Base-by-base conservation (phyloP, 2,797 vertebrate genomes). In the Ptychobarbus kaznakovi region DNA sequence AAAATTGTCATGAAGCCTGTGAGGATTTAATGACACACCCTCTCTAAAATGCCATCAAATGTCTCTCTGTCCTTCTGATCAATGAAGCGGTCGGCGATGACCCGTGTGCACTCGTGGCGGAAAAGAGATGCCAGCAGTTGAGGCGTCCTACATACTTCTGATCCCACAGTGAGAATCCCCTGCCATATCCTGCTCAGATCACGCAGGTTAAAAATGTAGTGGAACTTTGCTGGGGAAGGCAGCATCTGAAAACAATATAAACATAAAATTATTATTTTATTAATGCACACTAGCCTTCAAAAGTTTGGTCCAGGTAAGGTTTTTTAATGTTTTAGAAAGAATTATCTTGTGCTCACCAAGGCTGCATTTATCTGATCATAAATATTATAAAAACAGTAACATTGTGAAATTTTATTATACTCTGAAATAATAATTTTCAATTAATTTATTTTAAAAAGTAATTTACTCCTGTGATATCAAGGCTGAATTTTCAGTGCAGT, bases 161-260 rank as follows among this genome's bases (percentile, higher is more conserved):
- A 84, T 46, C 89, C 92, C 86, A 96, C 92, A 2, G 91, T 89
- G 72, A 97, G 95, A 58, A 97, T 92, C 16, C 96, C 96, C 92
- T 97, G 96, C 96, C 96, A 97, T 91, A 97, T 95, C 18, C 95
- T 94, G 90, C 95, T 96, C 83, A 97, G 92, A 90, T 97, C 96
- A 88, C 96, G 93, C 88, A 97, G 93, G 91, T 96, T 97, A 90
- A 97, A 97, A 88, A 96, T 91, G 90, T 97, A 97, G 93, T 97
- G 96, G 89, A 97, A 97, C 92, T 96, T 97, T 7, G 96, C 94
- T 28, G 96, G 96, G 74, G 96, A 96, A 6, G 96, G 96, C 82
- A 96, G 88, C 96, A 97, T 96, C 96, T 97, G 91, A 58, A 81
- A 51, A 32, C 42, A 73, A 51, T 22, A 49, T 70, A 58, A 77